These are phyloP conservation scores for Tanytarsus gracilentus DNA, from an alignment of 2,888 invertebrate species.

Conservation along the genomic window DNA sequence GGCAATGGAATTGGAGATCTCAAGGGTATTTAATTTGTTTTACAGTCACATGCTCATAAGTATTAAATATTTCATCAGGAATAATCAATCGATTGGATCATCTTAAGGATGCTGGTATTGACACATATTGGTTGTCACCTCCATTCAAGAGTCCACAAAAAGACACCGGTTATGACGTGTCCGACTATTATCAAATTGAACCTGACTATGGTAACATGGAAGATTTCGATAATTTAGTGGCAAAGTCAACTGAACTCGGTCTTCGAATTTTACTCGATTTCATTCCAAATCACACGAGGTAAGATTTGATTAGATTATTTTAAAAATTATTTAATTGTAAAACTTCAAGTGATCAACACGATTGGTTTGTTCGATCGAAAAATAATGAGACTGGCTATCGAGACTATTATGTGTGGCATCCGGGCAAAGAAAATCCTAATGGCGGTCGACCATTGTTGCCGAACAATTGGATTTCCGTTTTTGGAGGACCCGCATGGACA, in stretches of 20 bases:
- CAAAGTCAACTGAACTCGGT: constrained; percentile 49
- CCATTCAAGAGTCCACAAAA: constrained; percentile 55
- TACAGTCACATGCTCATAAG: neutral
- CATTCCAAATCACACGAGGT: constrained; percentile 51
- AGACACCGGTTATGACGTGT: constrained; percentile 56
- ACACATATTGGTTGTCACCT: constrained; percentile 61
- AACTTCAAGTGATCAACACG: constrained; percentile 32
- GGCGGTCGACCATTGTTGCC: constrained; percentile 38
- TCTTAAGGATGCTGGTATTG: constrained; percentile 50
- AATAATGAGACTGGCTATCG: constrained; percentile 47
- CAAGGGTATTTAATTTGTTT: constrained; percentile 40
- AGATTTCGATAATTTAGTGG: constrained; percentile 45
- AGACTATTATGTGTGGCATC: constrained; percentile 60
- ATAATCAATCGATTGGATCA: constrained; percentile 42
- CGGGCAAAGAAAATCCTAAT: constrained; percentile 39
- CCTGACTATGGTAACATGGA: constrained; percentile 48
- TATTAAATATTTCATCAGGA: neutral
- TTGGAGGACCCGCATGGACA: constrained; percentile 55
- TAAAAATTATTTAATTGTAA: neutral
- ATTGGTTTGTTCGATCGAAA: constrained; percentile 59
- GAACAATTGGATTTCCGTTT: constrained; percentile 45
- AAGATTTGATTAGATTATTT: neutral
- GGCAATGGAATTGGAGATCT: constrained; percentile 56
- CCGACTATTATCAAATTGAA: constrained; percentile 48
- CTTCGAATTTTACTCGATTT: constrained; percentile 54